Conservation (phyloP, 2,113 vertebrate species). For the Podarcis raffonei region DNA sequence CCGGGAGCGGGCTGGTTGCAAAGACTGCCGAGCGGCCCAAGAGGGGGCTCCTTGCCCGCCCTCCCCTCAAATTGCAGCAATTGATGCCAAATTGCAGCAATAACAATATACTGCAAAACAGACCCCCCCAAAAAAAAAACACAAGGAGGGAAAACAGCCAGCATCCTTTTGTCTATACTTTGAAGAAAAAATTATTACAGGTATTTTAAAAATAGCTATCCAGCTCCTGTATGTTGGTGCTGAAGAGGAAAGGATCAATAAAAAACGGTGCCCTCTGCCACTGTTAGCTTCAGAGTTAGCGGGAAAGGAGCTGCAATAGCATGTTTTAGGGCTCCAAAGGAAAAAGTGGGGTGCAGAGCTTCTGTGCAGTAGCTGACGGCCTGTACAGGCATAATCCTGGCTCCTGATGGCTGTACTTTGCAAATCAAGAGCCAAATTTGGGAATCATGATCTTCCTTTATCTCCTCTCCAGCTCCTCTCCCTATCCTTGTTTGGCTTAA, state of each 20-base stretch:
- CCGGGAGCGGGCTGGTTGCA: background rate
- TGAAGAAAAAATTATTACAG: constrained; percentile 59
- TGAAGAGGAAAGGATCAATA: constrained; percentile 55
- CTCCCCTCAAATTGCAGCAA: constrained; percentile 38
- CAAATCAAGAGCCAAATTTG: background rate
- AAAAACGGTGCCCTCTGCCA: constrained; percentile 18
- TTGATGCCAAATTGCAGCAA: constrained; percentile 56
- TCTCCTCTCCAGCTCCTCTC: background rate
- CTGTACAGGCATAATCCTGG: background rate
- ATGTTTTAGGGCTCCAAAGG: constrained; percentile 11
- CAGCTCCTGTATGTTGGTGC: constrained; percentile 32
- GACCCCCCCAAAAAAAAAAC: background rate
- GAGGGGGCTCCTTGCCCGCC: constrained; percentile 43
- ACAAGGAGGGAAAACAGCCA: constrained; percentile 49
- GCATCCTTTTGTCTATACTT: constrained; percentile 42
- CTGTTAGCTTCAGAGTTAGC: constrained; percentile 49
- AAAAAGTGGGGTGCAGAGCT: constrained; percentile 6
- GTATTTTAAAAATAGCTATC: constrained; percentile 65
- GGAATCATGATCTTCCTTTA: rapidly evolving
- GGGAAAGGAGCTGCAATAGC: constrained; percentile 31
- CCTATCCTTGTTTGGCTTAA: background rate
- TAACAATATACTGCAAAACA: constrained; percentile 42
- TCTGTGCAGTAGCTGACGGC: background rate
- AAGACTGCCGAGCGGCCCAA: background rate
- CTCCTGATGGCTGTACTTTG: background rate